These are phyloP conservation scores for Coilia nasus DNA, from an alignment of 2,797 vertebrate species.

Conservation along the genomic window DNA sequence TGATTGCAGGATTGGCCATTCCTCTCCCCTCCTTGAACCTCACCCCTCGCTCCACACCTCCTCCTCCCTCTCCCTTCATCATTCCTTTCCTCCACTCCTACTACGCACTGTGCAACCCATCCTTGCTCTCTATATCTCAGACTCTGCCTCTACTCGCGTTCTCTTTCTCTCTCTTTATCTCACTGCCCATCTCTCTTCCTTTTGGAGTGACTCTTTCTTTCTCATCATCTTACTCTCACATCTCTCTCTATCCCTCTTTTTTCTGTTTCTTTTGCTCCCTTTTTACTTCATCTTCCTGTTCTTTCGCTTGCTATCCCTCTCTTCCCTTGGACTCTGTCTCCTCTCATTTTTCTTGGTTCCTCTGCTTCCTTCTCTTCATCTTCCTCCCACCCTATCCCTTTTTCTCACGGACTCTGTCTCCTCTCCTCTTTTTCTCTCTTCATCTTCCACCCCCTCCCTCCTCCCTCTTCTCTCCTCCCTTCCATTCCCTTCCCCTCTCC, in stretches of 20 bases:
- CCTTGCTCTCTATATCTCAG: no score
- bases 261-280: no score
- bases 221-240: no score
- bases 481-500: no score
- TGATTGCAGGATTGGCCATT: constrained; percentile 42
- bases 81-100: no score
- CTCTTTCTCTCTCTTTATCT: not conserved
- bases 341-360: not conserved
- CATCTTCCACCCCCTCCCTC: constrained; percentile 1
- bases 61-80: not conserved
- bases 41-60: constrained; percentile 20
- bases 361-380: not conserved
- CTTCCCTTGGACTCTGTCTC: no score
- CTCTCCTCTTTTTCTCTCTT: constrained; percentile 6
- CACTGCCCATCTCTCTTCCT: no score
- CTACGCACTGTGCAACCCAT: no score
- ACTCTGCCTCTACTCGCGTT: not conserved
- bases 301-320: no score
- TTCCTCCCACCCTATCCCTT: not conserved
- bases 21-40: not conserved
- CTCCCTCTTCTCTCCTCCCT: constrained; percentile 26
- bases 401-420: constrained; percentile 43
- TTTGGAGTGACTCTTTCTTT: constrained; percentile 34
- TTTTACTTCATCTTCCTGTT: no score
- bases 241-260: no score